Evolutionary conservation across 2,113 vertebrate genomes (phyloP), one percentile per base, ranked within the genome.

Genomic region (Hippoglossus stenolepis): DNA sequence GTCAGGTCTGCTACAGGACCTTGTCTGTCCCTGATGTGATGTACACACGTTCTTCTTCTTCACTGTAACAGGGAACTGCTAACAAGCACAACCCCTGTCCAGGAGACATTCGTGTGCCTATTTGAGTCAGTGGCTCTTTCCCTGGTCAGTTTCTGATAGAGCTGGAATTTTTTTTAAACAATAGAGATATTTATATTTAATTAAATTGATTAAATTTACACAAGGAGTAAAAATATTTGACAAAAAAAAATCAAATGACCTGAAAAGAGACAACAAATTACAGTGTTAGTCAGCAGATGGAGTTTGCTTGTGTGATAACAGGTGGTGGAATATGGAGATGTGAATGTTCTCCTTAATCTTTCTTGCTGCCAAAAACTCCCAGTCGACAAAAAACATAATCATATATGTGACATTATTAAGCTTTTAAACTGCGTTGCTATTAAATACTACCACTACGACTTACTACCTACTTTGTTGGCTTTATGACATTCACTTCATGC

Each of bases 51-150:
- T 77, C 15, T 63, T 61, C 66, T 54, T 17, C 62, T 60, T 80
- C 64, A 38, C 12, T 65, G 56, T 53, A 18, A 47, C 58, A 65
- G 68, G 71, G 57, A 56, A 8, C 24, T 2, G n/a, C 49, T 84
- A 78, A 83, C 68, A 70, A 79, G 75, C 72, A 76, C 23, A 47
- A 63, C 70, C 67, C 60, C 43, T 68, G 73, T 47, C 2, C 35
- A 38, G 35, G 35, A 38, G 35, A 38, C 35, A 35, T 1, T 7
- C 6, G 31, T 13, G 11, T 43, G 11, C 15, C 15, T 49, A 1
- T 18, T 43, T 47, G 18, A 18, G 65, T 56, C 68, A 53, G 20
- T 3, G 53, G 28, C 18, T 74, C 24, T 43, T 28, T 43, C 59
- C 17, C 47, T 54, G 28, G 43, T 70, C 78, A 59, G 26, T 62